phyloP scores from a whole-genome alignment of 1,140 invertebrate genomes.

The Pinna nobilis region DNA sequence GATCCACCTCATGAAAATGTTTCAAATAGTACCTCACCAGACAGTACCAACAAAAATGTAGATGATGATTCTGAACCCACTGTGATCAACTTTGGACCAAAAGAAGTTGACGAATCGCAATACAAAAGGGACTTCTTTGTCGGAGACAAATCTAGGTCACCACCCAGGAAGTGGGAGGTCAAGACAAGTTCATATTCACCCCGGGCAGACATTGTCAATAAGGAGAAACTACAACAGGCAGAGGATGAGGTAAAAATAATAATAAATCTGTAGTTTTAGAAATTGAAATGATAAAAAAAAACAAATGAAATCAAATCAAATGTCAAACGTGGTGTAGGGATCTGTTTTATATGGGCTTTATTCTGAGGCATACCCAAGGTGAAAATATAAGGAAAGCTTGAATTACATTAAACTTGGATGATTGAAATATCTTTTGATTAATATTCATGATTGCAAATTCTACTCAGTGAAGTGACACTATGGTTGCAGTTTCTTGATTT shows the following conservation, averaged over 20 bases:
- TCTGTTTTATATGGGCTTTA: too few species aligned
- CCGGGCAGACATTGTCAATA: constrained; percentile 46
- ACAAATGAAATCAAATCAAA: too few species aligned
- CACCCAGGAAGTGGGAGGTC: constrained; percentile 53
- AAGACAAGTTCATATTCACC: constrained; percentile 48
- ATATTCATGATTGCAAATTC: too few species aligned
- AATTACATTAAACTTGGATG: too few species aligned
- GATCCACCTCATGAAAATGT: constrained; percentile 9
- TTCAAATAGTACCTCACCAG: not conserved
- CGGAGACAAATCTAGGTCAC: constrained; percentile 4
- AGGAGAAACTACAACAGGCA: constrained; percentile 32
- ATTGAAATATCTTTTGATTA: too few species aligned
- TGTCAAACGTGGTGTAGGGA: too few species aligned
- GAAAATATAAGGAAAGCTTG: too few species aligned
- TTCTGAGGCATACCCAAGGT: too few species aligned
- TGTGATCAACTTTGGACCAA: constrained; percentile 48
- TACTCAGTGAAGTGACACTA: too few species aligned
- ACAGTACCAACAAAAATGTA: constrained; percentile 3
- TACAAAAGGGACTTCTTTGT: constrained; percentile 55
- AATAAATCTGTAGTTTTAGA: too few species aligned
- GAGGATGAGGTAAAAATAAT: constrained; percentile 50
- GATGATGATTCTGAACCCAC: constrained; percentile 22
- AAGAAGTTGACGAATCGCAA: constrained; percentile 38
- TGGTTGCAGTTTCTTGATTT: too few species aligned
- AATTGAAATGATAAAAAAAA: too few species aligned